These are phyloP conservation scores for Gorsachius goisagi DNA, from an alignment of 2,113 vertebrate genomes.

Conservation along the genomic window DNA sequence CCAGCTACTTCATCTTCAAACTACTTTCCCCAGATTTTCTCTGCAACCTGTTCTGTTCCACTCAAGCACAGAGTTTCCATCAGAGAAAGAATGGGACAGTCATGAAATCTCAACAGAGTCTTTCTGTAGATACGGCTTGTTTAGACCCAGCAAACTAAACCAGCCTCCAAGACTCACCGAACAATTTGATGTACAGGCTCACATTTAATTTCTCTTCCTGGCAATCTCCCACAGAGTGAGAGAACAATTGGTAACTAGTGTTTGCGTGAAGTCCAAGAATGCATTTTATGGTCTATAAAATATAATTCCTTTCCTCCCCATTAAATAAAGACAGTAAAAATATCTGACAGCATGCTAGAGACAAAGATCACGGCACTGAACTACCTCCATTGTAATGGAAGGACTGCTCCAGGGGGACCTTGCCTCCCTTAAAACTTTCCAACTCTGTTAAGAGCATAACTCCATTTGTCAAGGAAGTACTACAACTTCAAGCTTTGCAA, in stretches of 20 bases:
- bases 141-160: neutral
- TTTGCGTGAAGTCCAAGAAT: constrained; percentile 56
- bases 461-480: neutral
- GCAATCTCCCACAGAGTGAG: constrained; percentile 10
- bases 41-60: neutral
- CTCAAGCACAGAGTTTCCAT: neutral
- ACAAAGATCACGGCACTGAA: neutral
- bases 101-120: neutral
- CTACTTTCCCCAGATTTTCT: neutral
- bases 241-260: constrained; percentile 51
- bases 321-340: constrained; percentile 51
- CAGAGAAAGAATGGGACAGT: neutral
- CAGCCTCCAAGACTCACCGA: neutral
- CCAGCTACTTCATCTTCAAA: neutral
- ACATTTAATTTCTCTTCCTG: constrained; percentile 19
- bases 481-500: neutral
- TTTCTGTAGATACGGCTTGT: neutral
- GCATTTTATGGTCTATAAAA: constrained; percentile 64
- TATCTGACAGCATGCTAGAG: constrained; percentile 25
- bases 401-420: constrained; percentile 13
- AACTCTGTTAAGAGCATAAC: neutral
- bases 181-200: constrained; percentile 26
- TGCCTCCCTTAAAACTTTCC: constrained; percentile 44
- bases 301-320: constrained; percentile 44
- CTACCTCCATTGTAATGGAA: neutral